Evolutionary conservation across 2,888 invertebrate species (phyloP).

Genomic region (Nectonema munidae): DNA sequence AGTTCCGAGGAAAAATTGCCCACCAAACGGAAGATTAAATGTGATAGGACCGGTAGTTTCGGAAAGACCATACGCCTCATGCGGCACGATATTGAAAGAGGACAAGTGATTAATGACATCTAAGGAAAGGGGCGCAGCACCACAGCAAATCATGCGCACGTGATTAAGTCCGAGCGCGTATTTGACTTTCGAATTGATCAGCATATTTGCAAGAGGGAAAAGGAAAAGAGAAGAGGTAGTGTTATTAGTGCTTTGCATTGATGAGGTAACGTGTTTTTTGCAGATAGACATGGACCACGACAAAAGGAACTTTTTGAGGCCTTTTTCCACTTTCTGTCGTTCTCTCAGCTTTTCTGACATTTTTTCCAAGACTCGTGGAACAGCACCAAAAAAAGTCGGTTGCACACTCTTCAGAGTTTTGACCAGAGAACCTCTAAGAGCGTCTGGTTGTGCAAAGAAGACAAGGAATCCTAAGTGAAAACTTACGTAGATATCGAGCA

Average conservation of each 20-base stretch:
- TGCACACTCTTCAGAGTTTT: constrained; percentile 18
- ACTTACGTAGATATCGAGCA: constrained; percentile 21
- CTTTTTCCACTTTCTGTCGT: neutral
- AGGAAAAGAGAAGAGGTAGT: neutral
- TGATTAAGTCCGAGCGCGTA: neutral
- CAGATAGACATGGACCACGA: constrained; percentile 1
- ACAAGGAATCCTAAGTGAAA: constrained; percentile 19
- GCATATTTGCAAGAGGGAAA: neutral
- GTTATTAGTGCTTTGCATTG: neutral
- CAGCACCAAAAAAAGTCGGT: constrained; percentile 23
- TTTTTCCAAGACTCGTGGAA: constrained; percentile 25
- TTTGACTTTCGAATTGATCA: neutral
- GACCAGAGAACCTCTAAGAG: constrained; percentile 20
- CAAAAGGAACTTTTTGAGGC: neutral
- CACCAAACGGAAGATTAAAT: constrained; percentile 1
- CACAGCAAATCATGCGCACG: neutral
- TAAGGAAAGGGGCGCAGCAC: neutral
- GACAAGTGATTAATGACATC: neutral
- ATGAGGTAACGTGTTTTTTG: neutral
- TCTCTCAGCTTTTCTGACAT: constrained; percentile 21
- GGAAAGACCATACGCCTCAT: neutral
- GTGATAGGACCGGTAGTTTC: constrained; percentile 7
- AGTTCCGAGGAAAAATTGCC: constrained; percentile 1
- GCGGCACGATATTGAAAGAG: neutral
- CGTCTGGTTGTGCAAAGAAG: constrained; percentile 23